Percentiles rank a stretch among this genome's conserved stretches.
Evolutionary conservation across 2,888 invertebrate genomes (phyloP).

Genomic region (Dasypogon diadema): DNA sequence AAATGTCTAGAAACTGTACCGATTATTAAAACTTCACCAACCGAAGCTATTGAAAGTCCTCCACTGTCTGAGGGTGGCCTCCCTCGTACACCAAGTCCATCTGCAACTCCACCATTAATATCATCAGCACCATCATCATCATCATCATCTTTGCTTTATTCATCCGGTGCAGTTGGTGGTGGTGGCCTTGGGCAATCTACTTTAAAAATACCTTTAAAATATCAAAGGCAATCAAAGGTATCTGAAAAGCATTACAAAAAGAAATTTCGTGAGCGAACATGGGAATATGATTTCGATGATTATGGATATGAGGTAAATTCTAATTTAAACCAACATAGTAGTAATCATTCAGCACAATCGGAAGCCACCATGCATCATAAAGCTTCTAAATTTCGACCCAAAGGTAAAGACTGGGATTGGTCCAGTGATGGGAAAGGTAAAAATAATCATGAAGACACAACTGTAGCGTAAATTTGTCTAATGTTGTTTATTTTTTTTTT

Average conservation of each 20-base stretch:
- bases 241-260: conserved; percentile 84
- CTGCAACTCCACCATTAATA: conserved; percentile 64
- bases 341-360: conserved; percentile 53
- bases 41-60: conserved; percentile 70
- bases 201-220: conserved; percentile 72
- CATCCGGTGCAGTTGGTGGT: conserved; percentile 60
- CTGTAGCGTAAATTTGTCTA: conserved; percentile 42
- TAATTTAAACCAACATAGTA: conserved; percentile 45
- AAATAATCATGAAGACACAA: conserved; percentile 55
- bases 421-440: conserved; percentile 63
- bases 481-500: not conserved
- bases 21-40: conserved; percentile 68
- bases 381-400: conserved; percentile 77
- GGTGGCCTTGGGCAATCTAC: conserved; percentile 62
- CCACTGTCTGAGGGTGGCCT: conserved; percentile 68
- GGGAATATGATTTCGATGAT: conserved; percentile 71
- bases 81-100: conserved; percentile 68
- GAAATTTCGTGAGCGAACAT: conserved; percentile 83
- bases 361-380: conserved; percentile 70
- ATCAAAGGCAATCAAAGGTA: conserved; percentile 71
- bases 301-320: conserved; percentile 60
- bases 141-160: conserved; percentile 20
- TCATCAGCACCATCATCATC: not conserved
- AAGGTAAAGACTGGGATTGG: conserved; percentile 82
- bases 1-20: conserved; percentile 65